These are phyloP conservation scores for Gambusia holbrooki DNA, from an alignment of 2,113 vertebrate species.

Conservation along the genomic window DNA sequence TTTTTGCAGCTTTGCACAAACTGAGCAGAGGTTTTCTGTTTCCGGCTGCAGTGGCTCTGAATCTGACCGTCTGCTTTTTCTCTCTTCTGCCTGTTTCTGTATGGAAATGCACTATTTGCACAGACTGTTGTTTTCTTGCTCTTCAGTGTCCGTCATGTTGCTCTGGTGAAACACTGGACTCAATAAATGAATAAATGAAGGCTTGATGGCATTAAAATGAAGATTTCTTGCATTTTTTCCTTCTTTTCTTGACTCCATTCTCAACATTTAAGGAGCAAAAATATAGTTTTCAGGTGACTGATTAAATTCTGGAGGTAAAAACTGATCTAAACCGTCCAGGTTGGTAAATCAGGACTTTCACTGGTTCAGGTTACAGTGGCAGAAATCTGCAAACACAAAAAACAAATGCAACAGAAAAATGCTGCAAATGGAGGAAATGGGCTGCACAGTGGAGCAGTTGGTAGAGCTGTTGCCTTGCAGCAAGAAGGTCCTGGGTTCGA, in stretches of 20 bases:
- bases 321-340: too few species aligned
- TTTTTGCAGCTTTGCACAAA: neutral
- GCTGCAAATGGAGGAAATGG: too few species aligned
- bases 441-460: too few species aligned
- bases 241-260: neutral
- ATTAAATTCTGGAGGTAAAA: too few species aligned
- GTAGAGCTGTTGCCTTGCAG: too few species aligned
- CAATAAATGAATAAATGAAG: slow-evolving; percentile 44
- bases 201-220: slow-evolving; percentile 13
- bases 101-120: slow-evolving; percentile 72
- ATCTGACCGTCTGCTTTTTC: slow-evolving; percentile 13
- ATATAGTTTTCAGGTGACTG: too few species aligned
- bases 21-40: neutral
- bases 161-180: slow-evolving; percentile 44
- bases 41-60: neutral
- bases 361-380: too few species aligned
- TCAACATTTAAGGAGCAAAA: neutral
- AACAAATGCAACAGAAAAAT: too few species aligned
- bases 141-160: slow-evolving; percentile 15
- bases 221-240: too few species aligned
- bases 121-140: slow-evolving; percentile 49
- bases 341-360: too few species aligned
- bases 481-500: too few species aligned
- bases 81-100: slow-evolving; percentile 26
- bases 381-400: too few species aligned